Evolutionary conservation across 2,797 vertebrate species (phyloP), one percentile per base, ranked within the genome.

Genomic region (Novumbra hubbsi): DNA sequence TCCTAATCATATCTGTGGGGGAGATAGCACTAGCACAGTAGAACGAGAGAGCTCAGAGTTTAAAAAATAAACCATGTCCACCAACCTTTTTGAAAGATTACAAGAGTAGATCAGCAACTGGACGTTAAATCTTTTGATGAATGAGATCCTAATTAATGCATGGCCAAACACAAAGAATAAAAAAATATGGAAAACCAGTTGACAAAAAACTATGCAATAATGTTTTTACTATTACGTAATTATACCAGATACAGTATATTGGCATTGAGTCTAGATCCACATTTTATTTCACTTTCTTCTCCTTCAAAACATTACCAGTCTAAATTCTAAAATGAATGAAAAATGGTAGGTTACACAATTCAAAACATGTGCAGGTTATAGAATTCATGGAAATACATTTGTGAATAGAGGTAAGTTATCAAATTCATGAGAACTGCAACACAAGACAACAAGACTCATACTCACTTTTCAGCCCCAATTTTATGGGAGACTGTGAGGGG

Each of bases 391-490:
- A 38, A 38, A 38, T 2, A 38, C 5, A 38, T 38, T 38, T 5
- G 8, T 38, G 34, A 38, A 7, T 38, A 38, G 34, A 38, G 2
- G 34, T 38, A 38, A 0, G 34, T 38, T 38, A 38, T 38, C 34
- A 55, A 55, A 55, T 21, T 21, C 0, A 11, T 21, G 52, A 55
- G n/a, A 55, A 45, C 41, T 45, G 11, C 32, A 19, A 1, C 8
- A 5, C 8, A 5, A 38, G 34, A 38, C 34, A 45, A 45, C 55
- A 28, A 62, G 14, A 45, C 14, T 21, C 30, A 17, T 80, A 93
- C 93, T 94, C 86, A 94, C 92, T 86, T 90, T 87, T 92, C 62
- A 89, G 80, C 69, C 91, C 62, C 73, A 91, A 89, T 78, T 76
- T 90, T 68, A 90, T 85, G 0, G 90, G 73, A 71, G 86, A 63